Conservation (phyloP, 2,888 invertebrate genomes). For the Apodemia zela region DNA sequence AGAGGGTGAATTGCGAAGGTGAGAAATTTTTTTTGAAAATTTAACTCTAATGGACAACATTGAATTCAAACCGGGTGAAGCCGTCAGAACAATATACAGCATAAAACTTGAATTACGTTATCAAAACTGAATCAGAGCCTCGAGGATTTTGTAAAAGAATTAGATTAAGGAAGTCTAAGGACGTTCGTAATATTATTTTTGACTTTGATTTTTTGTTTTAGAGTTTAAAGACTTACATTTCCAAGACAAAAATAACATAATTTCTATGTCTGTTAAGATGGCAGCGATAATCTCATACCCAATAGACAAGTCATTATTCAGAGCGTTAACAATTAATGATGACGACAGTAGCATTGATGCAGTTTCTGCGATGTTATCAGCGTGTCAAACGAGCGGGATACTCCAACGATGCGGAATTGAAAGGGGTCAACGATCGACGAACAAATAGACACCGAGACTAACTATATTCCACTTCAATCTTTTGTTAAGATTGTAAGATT, state of each 20-base stretch:
- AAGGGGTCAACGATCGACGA: constrained; percentile 47
- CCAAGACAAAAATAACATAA: background rate
- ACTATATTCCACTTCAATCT: constrained; percentile 31
- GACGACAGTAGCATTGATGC: constrained; percentile 19
- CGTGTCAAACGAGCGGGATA: constrained; percentile 35
- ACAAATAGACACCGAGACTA: constrained; percentile 34
- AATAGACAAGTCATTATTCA: constrained; percentile 11
- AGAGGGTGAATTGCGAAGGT: too few species aligned
- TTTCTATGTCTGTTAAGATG: background rate
- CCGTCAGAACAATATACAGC: too few species aligned
- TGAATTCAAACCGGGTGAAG: too few species aligned
- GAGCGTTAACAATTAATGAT: constrained; percentile 14
- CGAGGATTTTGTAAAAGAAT: too few species aligned
- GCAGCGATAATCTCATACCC: background rate
- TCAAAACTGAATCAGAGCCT: too few species aligned
- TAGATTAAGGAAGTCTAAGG: too few species aligned
- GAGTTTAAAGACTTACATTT: background rate
- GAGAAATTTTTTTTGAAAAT: too few species aligned
- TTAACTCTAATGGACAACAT: too few species aligned
- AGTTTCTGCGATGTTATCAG: constrained; percentile 29
- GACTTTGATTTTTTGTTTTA: too few species aligned
- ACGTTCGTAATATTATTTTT: too few species aligned
- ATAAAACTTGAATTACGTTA: too few species aligned
- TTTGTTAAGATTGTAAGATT: too few species aligned
- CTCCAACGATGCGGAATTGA: constrained; percentile 44